phyloP scores from a whole-genome alignment of 2,113 vertebrate species.

The Python bivittatus region DNA sequence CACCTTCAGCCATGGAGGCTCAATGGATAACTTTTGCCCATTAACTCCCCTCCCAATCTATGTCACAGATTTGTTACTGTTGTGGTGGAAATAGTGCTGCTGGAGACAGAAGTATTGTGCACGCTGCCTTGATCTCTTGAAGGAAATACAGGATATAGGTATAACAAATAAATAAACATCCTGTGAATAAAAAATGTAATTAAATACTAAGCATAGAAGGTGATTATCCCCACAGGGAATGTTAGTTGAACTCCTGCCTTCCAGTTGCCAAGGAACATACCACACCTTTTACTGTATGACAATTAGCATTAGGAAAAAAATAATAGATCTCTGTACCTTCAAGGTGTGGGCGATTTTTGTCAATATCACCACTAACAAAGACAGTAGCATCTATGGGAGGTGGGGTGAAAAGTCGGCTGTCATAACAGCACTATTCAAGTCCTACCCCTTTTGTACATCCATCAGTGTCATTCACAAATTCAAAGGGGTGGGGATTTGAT shows the following conservation, averaged over 20 bases:
- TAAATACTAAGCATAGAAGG: not conserved
- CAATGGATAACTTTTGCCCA: not conserved
- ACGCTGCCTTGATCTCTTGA: not conserved
- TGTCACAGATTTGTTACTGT: too few relatives aligned
- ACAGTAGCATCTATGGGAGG: not conserved
- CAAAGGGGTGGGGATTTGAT: not conserved
- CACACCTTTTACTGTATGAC: not conserved
- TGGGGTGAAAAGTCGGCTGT: not conserved
- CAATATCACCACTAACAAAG: not conserved
- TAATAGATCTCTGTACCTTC: not conserved
- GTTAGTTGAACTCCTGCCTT: not conserved
- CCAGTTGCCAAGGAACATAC: not conserved
- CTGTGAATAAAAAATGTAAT: not conserved
- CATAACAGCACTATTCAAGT: not conserved
- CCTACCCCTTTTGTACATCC: not conserved
- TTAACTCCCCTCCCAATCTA: too few relatives aligned
- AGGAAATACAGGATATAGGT: not conserved
- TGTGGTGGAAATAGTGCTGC: too few relatives aligned
- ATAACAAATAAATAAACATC: not conserved
- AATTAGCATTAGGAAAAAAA: not conserved
- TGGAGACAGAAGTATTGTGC: not conserved
- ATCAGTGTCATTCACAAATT: not conserved
- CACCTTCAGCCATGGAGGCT: too few relatives aligned
- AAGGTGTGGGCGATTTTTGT: not conserved
- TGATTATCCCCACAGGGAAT: not conserved